Conservation (phyloP, 2,888 invertebrate genomes). For the Steromphala cineraria region DNA sequence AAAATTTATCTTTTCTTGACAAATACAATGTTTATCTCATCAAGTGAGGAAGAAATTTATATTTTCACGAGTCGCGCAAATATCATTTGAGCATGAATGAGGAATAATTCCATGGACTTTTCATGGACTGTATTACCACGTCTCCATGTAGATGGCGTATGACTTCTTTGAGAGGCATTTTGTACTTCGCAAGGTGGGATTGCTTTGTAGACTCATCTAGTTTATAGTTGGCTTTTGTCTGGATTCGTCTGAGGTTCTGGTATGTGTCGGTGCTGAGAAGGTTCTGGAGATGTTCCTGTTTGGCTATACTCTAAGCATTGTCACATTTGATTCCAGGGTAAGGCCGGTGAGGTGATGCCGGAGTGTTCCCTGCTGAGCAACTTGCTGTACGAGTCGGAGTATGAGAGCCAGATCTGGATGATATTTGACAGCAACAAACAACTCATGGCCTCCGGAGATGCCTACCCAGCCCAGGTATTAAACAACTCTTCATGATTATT, state of each 20-base stretch:
- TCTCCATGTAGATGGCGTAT: no score
- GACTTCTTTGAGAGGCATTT: no score
- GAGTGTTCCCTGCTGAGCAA: conserved; percentile 86
- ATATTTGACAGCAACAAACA: conserved; percentile 93
- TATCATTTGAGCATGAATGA: no score
- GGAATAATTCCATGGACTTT: no score
- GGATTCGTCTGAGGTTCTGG: neutral
- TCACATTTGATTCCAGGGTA: conserved; percentile 76
- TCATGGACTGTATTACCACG: no score
- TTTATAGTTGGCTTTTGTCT: neutral
- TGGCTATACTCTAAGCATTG: no score
- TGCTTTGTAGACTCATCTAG: neutral
- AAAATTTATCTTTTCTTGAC: no score
- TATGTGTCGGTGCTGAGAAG: neutral
- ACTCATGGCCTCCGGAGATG: conserved; percentile 89
- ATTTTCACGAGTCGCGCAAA: no score
- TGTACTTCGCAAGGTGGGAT: no score
- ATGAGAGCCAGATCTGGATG: conserved; percentile 98
- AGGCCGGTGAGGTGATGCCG: conserved; percentile 82
- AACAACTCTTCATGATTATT: no score
- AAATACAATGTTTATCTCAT: no score
- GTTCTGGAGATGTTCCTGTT: neutral
- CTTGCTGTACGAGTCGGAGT: conserved; percentile 95
- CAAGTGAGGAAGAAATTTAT: no score
- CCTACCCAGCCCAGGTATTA: conserved; percentile 76